phyloP scores from a whole-genome alignment of 2,113 vertebrate species.

The Barnardius zonarius region DNA sequence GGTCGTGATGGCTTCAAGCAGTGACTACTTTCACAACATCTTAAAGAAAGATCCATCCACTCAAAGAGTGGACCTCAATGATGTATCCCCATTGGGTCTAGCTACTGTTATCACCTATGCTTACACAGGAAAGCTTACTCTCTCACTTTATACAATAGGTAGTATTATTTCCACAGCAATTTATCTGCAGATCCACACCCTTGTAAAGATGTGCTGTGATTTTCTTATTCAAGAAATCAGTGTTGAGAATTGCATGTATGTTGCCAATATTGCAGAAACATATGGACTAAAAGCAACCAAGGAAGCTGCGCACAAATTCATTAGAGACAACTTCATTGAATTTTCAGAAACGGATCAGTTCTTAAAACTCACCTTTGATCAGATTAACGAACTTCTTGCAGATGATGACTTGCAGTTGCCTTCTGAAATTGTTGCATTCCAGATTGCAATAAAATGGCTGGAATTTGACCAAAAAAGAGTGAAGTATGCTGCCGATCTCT shows the following conservation, averaged over 20 bases:
- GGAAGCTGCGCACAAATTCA: conserved; percentile 90
- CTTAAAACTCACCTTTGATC: conserved; percentile 96
- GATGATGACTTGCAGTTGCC: conserved; percentile 94
- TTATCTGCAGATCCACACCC: conserved; percentile 89
- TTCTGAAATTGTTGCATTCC: conserved; percentile 96
- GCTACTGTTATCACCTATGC: conserved; percentile 94
- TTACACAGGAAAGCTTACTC: conserved; percentile 94
- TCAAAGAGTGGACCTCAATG: conserved; percentile 90
- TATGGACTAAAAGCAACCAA: conserved; percentile 91
- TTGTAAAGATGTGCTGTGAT: conserved; percentile 98
- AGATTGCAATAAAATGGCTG: conserved; percentile 97
- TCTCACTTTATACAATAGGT: conserved; percentile 94
- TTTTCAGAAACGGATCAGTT: conserved; percentile 98
- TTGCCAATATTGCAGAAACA: conserved; percentile 94
- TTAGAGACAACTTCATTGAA: conserved; percentile 97
- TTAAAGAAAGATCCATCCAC: conserved; percentile 89
- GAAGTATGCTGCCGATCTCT: conserved; percentile 89
- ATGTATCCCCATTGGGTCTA: conserved; percentile 88
- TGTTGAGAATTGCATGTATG: conserved; percentile 97
- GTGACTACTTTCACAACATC: conserved; percentile 90
- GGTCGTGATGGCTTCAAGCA: conserved; percentile 96
- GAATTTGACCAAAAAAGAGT: conserved; percentile 97
- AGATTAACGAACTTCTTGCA: conserved; percentile 94
- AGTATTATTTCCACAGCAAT: conserved; percentile 92
- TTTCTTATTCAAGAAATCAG: conserved; percentile 94